phyloP scores from a whole-genome alignment of 2,888 invertebrate genomes.

The Cotesia congregata region DNA sequence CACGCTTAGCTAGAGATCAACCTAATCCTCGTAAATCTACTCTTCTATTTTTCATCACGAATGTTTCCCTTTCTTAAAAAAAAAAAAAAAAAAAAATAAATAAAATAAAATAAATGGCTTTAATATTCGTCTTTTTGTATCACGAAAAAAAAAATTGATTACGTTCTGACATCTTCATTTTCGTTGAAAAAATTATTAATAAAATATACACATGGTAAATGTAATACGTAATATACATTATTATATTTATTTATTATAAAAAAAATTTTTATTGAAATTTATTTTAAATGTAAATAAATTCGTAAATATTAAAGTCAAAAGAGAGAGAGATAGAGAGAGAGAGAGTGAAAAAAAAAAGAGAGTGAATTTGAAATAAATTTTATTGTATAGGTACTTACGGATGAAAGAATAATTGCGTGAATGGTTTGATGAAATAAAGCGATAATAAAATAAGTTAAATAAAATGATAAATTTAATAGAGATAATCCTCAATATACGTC shows the following conservation, averaged over 20 bases:
- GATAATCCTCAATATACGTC: constrained; percentile 2
- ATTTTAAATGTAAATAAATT: constrained; percentile 49
- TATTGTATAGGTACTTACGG: constrained; percentile 44
- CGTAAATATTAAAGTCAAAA: constrained; percentile 16
- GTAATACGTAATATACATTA: constrained; percentile 14
- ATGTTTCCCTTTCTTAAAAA: not conserved
- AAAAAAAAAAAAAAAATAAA: no score
- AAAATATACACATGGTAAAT: not conserved
- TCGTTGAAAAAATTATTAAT: not conserved
- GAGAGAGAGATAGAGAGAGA: constrained; percentile 16
- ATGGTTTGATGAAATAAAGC: constrained; percentile 2
- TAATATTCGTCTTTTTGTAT: not conserved
- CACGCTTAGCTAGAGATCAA: not conserved
- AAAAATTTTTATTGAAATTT: not conserved
- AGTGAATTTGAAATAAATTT: constrained; percentile 8
- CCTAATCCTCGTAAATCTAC: not conserved
- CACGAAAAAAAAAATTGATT: not conserved
- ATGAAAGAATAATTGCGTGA: constrained; percentile 31
- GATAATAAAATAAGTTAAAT: constrained; percentile 20
- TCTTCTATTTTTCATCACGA: not conserved
- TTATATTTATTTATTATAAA: not conserved
- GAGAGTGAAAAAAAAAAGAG: not conserved
- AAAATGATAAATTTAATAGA: constrained; percentile 6
- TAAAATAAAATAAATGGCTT: not conserved
- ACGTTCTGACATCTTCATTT: not conserved